A percentile compares a stretch with the other conserved stretches of the same genome.
These are phyloP conservation scores for Lasiommata megera DNA, from an alignment of 2,888 invertebrate species.

Conservation along the genomic window DNA sequence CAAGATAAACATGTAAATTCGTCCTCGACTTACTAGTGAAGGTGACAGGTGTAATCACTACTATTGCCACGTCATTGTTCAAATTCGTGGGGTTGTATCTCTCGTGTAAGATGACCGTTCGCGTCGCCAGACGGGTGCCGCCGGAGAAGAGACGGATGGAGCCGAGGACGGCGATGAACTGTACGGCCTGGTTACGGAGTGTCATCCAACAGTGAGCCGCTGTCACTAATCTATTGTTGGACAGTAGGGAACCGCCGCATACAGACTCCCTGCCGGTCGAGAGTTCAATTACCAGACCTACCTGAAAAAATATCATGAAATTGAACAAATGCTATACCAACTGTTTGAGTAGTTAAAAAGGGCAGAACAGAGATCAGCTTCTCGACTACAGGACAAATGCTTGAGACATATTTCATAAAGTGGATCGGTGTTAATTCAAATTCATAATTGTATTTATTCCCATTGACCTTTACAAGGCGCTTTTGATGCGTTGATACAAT, in stretches of 20 bases:
- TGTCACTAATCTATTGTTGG: conserved; percentile 38
- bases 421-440: too few species aligned
- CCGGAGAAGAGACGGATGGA: conserved; percentile 40
- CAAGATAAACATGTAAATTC: too few species aligned
- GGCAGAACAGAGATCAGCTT: too few species aligned
- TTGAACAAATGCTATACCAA: too few species aligned
- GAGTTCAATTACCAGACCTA: conserved; percentile 40
- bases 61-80: conserved; percentile 44
- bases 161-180: conserved; percentile 41
- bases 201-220: conserved; percentile 48
- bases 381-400: too few species aligned
- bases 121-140: conserved; percentile 39
- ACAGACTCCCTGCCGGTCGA: conserved; percentile 38
- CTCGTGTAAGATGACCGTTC: conserved; percentile 39
- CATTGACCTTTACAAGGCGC: too few species aligned
- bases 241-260: conserved; percentile 42
- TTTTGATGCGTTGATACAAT: too few species aligned
- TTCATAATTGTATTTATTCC: too few species aligned
- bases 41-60: conserved; percentile 33
- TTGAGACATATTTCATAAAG: too few species aligned
- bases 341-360: too few species aligned
- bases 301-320: too few species aligned
- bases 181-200: conserved; percentile 38
- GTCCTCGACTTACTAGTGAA: conserved; percentile 36
- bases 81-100: conserved; percentile 37